Evolutionary conservation across 2,113 vertebrate genomes (phyloP).

Genomic region (Colistium nudipinnis): DNA sequence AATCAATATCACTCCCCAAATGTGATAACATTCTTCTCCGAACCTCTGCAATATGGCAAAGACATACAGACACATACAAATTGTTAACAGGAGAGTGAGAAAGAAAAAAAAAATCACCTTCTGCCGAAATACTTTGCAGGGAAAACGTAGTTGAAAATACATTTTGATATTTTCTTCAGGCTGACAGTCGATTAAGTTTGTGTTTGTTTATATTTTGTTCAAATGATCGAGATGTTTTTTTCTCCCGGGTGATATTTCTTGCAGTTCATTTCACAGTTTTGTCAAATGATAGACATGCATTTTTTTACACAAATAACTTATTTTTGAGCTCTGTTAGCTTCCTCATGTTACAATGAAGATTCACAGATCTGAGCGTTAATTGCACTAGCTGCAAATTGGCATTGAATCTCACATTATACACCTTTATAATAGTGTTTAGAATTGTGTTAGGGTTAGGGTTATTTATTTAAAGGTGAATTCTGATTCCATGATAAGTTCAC

Average conservation of each 20-base stretch:
- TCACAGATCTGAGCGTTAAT: constrained; percentile 60
- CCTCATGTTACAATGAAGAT: constrained; percentile 28
- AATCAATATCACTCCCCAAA: constrained; percentile 75
- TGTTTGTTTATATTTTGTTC: constrained; percentile 14
- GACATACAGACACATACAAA: constrained; percentile 36
- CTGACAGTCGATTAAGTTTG: not conserved
- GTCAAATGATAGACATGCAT: constrained; percentile 5
- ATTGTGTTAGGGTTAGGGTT: too few relatives aligned
- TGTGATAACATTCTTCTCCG: constrained; percentile 70
- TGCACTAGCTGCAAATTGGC: constrained; percentile 51
- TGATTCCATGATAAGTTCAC: constrained; percentile 8
- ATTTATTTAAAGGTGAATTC: constrained; percentile 30
- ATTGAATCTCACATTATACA: constrained; percentile 4
- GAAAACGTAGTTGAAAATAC: not conserved
- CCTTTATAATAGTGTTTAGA: constrained; percentile 17
- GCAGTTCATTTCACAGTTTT: constrained; percentile 16
- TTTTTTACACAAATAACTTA: not conserved
- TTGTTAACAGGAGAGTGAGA: constrained; percentile 6
- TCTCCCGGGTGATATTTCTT: not conserved
- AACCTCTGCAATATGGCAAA: constrained; percentile 55
- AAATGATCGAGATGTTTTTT: not conserved
- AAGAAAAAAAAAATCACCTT: constrained; percentile 15
- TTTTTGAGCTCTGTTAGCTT: constrained; percentile 12
- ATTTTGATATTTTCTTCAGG: not conserved
- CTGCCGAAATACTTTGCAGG: constrained; percentile 9